These are phyloP conservation scores for Tachysurus fulvidraco DNA, from an alignment of 2,113 vertebrate genomes.

Conservation along the genomic window DNA sequence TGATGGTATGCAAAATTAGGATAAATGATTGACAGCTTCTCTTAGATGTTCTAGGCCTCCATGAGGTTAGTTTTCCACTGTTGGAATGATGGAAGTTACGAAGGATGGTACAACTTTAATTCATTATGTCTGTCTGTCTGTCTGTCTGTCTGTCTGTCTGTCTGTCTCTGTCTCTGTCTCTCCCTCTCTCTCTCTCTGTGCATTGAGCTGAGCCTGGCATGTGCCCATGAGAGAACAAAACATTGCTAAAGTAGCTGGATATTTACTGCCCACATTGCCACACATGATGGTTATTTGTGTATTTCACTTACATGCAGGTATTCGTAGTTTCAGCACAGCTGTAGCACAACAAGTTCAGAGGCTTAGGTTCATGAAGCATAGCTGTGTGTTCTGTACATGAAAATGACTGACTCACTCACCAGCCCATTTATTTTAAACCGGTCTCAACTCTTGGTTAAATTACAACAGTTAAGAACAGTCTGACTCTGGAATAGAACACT, in stretches of 20 bases:
- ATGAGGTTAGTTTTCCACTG: neutral
- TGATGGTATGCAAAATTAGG: neutral
- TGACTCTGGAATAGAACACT: neutral
- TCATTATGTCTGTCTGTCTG: no score
- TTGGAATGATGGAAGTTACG: neutral
- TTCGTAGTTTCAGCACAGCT: neutral
- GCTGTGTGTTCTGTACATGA: neutral
- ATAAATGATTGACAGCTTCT: neutral
- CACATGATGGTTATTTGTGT: no score
- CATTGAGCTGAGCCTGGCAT: neutral
- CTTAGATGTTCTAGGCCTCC: neutral
- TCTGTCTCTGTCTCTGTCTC: no score
- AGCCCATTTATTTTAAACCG: neutral
- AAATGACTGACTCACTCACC: slow-evolving; percentile 40
- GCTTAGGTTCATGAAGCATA: neutral
- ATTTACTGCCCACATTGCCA: neutral
- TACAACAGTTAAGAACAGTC: neutral
- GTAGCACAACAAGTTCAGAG: neutral
- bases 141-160: no score
- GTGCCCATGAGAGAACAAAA: neutral
- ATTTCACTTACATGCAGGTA: neutral
- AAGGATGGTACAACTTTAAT: neutral
- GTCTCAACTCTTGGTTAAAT: neutral
- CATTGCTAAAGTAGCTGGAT: neutral
- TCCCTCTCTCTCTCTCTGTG: neutral